phyloP scores from a whole-genome alignment of 35 echinoderm and acorn worm species.

The Apostichopus parvimensis region DNA sequence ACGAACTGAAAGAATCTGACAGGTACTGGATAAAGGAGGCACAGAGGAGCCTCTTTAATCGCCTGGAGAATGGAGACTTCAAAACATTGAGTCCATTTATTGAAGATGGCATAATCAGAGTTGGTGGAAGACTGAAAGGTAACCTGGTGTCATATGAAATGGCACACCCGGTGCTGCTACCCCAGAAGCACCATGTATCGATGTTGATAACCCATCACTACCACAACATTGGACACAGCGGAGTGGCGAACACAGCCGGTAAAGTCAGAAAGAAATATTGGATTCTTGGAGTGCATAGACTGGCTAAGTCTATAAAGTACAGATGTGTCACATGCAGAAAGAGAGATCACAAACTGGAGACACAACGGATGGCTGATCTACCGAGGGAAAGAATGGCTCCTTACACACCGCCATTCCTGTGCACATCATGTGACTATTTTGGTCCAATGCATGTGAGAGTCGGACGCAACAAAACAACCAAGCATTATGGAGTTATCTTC shows the following conservation, averaged over 20 bases:
- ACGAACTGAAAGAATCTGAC: constrained; percentile 39
- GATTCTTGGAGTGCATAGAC: constrained; percentile 50
- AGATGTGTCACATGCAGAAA: constrained; percentile 9
- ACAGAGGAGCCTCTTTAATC: constrained; percentile 53
- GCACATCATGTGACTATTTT: constrained; percentile 62
- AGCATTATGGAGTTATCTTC: constrained; percentile 72
- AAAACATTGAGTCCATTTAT: constrained; percentile 66
- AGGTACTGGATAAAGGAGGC: constrained; percentile 52
- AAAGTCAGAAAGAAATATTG: constrained; percentile 56
- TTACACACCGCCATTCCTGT: constrained; percentile 30
- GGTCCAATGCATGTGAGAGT: constrained; percentile 49
- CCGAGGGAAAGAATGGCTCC: constrained; percentile 32
- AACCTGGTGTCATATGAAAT: constrained; percentile 47
- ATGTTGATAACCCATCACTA: constrained; percentile 41
- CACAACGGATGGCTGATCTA: constrained; percentile 59
- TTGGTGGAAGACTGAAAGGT: constrained; percentile 54
- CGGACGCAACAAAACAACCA: constrained; percentile 60
- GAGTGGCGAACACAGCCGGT: constrained; percentile 50
- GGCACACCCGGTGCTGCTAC: constrained; percentile 58
- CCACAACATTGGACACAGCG: constrained; percentile 42
- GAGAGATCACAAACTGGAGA: constrained; percentile 19
- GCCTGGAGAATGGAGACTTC: constrained; percentile 46
- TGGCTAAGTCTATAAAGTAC: constrained; percentile 53
- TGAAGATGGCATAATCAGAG: constrained; percentile 56
- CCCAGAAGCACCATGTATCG: constrained; percentile 46